Evolutionary conservation across 1,140 invertebrate genomes (phyloP).

Genomic region (Heterodera carotae): DNA sequence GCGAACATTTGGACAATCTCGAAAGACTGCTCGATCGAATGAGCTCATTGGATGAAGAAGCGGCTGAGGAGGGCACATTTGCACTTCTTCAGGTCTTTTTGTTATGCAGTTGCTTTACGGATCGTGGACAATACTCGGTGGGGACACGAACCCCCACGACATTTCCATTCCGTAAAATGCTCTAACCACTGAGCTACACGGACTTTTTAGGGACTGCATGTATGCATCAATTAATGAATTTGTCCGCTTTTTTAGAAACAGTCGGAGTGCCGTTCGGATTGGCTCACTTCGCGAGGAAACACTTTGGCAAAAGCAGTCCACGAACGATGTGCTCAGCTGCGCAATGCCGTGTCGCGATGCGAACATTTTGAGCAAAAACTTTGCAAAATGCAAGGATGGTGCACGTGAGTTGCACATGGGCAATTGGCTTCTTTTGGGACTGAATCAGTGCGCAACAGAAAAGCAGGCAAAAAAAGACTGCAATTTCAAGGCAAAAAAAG

Average conservation of each 20-base stretch:
- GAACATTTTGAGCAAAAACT: conserved; percentile 54
- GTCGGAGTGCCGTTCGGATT: not conserved
- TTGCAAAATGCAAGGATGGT: conserved; percentile 59
- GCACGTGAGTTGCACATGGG: conserved; percentile 13
- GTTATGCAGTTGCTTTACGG: no score
- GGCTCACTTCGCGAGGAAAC: conserved; percentile 10
- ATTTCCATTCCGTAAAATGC: no score
- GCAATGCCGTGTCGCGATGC: conserved; percentile 49
- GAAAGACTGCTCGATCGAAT: conserved; percentile 56
- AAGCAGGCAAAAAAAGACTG: no score
- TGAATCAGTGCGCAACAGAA: not conserved
- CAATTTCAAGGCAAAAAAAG: no score
- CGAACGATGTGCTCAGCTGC: conserved; percentile 41
- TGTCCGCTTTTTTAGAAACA: not conserved
- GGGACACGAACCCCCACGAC: no score
- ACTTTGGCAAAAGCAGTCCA: conserved; percentile 31
- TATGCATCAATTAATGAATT: not conserved
- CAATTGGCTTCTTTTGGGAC: not conserved
- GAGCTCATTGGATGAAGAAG: conserved; percentile 28
- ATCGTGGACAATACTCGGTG: no score
- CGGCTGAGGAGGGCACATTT: conserved; percentile 30
- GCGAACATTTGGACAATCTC: conserved; percentile 60
- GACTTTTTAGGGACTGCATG: no score
- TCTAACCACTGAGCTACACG: no score
- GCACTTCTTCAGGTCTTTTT: conserved; percentile 11